phyloP scores from a whole-genome alignment of 2,113 vertebrate species.

The Bos indicus region DNA sequence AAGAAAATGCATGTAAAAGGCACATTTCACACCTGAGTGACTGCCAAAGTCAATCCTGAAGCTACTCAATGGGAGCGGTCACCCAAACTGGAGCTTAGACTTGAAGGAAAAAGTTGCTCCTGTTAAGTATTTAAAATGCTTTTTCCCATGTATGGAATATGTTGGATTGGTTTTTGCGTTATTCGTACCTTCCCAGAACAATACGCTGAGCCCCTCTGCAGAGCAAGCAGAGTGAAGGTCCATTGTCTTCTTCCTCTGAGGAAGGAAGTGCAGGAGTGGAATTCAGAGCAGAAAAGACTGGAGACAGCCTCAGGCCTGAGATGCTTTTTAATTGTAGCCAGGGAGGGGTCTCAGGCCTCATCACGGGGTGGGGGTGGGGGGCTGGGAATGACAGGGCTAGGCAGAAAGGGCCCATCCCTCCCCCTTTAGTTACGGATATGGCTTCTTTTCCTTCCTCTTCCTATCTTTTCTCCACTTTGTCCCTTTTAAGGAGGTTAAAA shows the following conservation, averaged over 20 bases:
- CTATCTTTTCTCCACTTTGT: not conserved
- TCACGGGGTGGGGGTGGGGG: too few relatives aligned
- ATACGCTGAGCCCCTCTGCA: fast-evolving
- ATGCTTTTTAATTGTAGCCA: not conserved
- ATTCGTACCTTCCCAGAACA: not conserved
- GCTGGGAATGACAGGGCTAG: not conserved
- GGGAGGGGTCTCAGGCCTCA: not conserved
- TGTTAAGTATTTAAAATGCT: not conserved
- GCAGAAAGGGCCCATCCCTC: not conserved
- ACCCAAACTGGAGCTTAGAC: not conserved
- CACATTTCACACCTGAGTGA: not conserved
- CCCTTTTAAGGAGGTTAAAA: not conserved
- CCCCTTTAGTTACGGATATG: not conserved
- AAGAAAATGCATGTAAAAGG: not conserved
- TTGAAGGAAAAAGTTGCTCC: not conserved
- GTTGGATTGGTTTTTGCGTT: not conserved
- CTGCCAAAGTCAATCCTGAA: not conserved
- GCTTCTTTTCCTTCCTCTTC: not conserved
- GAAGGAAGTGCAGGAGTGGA: not conserved
- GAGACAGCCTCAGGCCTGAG: not conserved
- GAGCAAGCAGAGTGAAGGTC: not conserved
- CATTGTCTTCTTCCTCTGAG: not conserved
- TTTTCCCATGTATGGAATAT: not conserved
- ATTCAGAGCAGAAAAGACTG: not conserved
- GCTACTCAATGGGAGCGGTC: not conserved